phyloP scores from a whole-genome alignment of 2,113 vertebrate genomes.

The Pomatostomus ruficeps region DNA sequence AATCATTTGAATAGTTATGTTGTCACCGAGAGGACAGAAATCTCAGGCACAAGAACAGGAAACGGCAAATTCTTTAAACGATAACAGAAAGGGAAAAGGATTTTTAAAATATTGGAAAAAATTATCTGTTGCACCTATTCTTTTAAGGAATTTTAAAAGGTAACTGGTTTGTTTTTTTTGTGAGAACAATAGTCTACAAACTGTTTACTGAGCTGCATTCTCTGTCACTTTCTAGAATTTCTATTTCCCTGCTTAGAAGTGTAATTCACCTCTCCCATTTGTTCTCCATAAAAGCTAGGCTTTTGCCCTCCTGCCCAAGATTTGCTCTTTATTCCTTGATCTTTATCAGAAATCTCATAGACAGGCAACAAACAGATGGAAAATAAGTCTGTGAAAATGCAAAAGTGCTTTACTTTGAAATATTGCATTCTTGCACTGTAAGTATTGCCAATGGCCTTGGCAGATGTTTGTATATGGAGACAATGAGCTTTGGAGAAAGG shows the following conservation, averaged over 20 bases:
- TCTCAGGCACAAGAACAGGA: neutral
- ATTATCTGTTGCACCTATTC: neutral
- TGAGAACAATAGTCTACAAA: neutral
- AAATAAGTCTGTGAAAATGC: neutral
- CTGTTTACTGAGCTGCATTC: neutral
- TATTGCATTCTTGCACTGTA: neutral
- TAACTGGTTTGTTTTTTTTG: neutral
- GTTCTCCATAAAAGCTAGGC: slow-evolving; percentile 1
- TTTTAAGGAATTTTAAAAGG: neutral
- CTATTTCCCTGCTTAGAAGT: neutral
- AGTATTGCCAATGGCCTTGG: slow-evolving; percentile 10
- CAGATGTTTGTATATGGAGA: neutral
- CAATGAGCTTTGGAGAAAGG: neutral
- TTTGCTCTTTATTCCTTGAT: slow-evolving; percentile 28
- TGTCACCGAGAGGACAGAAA: neutral
- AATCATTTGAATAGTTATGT: neutral
- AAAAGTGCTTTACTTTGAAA: slow-evolving; percentile 7
- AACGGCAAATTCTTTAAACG: neutral
- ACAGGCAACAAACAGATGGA: slow-evolving; percentile 25
- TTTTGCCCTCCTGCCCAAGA: slow-evolving; percentile 5
- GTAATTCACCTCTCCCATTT: neutral
- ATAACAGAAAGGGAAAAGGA: neutral
- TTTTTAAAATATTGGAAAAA: neutral
- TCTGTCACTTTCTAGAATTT: slow-evolving; percentile 12
- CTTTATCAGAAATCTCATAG: slow-evolving; percentile 15